Evolutionary conservation across 2,888 invertebrate species (phyloP).

Genomic region (Hydraecia micacea): DNA sequence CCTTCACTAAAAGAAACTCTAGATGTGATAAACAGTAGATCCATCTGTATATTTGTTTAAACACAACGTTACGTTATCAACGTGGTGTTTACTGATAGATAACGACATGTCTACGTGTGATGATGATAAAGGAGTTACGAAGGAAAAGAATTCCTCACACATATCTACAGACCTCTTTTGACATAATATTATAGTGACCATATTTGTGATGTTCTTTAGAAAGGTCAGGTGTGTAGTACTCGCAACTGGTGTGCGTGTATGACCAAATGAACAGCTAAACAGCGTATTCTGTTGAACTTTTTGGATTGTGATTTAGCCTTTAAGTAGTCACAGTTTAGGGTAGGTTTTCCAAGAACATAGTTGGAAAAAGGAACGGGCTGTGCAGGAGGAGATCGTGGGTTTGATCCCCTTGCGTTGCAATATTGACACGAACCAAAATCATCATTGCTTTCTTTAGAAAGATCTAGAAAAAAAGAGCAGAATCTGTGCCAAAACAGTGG

Average conservation of each 20-base stretch:
- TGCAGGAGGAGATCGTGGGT: neutral
- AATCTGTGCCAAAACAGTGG: too few relatives aligned
- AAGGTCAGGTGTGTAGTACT: neutral
- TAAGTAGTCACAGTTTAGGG: neutral
- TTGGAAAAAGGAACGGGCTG: neutral
- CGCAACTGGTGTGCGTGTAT: neutral
- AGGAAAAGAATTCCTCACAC: neutral
- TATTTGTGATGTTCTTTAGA: neutral
- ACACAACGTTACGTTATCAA: conserved; percentile 34
- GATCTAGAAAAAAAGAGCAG: neutral
- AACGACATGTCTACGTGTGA: neutral
- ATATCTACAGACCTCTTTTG: neutral
- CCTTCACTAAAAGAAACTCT: neutral
- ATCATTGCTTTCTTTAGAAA: neutral
- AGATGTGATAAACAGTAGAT: conserved; percentile 2
- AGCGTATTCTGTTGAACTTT: neutral
- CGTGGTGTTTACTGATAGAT: conserved; percentile 44
- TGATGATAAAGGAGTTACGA: neutral
- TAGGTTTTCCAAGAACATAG: neutral
- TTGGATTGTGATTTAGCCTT: neutral
- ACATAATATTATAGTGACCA: neutral
- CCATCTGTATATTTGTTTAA: conserved; percentile 29
- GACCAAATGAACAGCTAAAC: neutral
- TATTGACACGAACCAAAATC: neutral
- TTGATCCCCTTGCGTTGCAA: too few relatives aligned